Evolutionary conservation across 1,140 invertebrate genomes (phyloP), one percentile per base, ranked within the genome.

Genomic region (Papilio aristodemus): DNA sequence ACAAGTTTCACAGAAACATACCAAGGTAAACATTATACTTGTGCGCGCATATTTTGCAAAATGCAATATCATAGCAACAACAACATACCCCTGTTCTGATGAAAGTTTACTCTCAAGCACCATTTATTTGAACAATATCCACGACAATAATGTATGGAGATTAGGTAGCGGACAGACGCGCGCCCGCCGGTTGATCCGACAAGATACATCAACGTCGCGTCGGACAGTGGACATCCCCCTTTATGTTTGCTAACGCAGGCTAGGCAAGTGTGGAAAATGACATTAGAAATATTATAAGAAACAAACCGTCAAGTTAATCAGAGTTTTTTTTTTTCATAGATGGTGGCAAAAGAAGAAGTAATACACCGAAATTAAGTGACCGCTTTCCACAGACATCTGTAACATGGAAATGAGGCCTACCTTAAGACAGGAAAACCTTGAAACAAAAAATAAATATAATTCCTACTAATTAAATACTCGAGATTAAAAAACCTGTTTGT

Each of bases 111-210:
- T 84, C 84, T 79, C 74, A 78, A 85, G 85, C 82, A 89, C 78
- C 88, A 90, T 90, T 90, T 90, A 84, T 90, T 90, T 88, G 86
- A 83, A 85, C 88, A 89, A 87, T 87, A 88, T 83, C 84, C 88
- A 81, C 76, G 78, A 81, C 76, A 83, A 82, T 89, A 90, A 90
- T 90, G 85, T 90, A 90, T 90, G 88, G 88, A 90, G 88, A 90
- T 90, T 90, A 90, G 88, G 87, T 78, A 77, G 81, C 75, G 83
- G 88, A 90, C 87, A 87, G 87, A 88, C 84, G 86, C 82, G 86
- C 81, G 83, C 79, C 67, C 77, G 76, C 77, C 67, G 73, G 74
- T 74, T 90, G 88, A 90, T 86, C 88, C 88, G 84, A 83, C 83
- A 86, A 88, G 86, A 90, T 90, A 89, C 88, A 90, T 90, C 88